Evolutionary conservation across 2,113 vertebrate genomes (phyloP).

Genomic region (Plecotus auritus): DNA sequence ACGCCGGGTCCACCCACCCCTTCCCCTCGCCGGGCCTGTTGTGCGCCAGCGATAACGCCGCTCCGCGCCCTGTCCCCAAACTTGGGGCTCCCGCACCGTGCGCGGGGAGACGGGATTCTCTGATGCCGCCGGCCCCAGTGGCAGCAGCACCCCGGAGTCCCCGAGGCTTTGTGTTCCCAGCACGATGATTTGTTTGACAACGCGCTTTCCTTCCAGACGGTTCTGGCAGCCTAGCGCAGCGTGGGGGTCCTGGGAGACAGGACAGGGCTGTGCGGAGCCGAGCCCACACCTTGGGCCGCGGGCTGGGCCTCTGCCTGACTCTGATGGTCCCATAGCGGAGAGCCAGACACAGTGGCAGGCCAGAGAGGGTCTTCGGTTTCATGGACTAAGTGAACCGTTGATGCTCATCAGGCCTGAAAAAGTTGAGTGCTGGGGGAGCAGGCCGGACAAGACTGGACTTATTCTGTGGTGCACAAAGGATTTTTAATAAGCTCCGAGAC

Average conservation of each 20-base stretch:
- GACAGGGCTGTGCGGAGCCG: neutral
- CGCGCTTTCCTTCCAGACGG: slow-evolving; percentile 53
- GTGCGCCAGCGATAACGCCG: neutral
- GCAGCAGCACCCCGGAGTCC: slow-evolving; percentile 57
- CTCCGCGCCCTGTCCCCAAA: slow-evolving; percentile 57
- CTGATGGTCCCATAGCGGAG: slow-evolving; percentile 53
- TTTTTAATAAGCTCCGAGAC: slow-evolving; percentile 56
- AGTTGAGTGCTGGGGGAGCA: slow-evolving; percentile 35
- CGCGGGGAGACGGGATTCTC: slow-evolving; percentile 40
- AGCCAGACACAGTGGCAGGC: slow-evolving; percentile 29
- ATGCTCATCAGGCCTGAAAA: slow-evolving; percentile 48
- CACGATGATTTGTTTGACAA: slow-evolving; percentile 37
- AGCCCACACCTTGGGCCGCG: neutral
- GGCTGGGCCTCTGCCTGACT: slow-evolving; percentile 47
- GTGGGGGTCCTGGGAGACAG: slow-evolving; percentile 40
- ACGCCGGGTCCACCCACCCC: slow-evolving; percentile 30
- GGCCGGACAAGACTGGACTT: slow-evolving; percentile 48
- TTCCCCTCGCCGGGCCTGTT: slow-evolving; percentile 1
- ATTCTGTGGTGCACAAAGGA: slow-evolving; percentile 60
- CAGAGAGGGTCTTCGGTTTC: slow-evolving; percentile 44
- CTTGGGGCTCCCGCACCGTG: slow-evolving; percentile 46
- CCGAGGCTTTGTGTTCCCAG: slow-evolving; percentile 65
- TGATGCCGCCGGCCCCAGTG: slow-evolving; percentile 60
- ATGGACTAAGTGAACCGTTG: slow-evolving; percentile 35
- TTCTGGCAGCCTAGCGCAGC: slow-evolving; percentile 46